Evolutionary conservation across 2,113 vertebrate species (phyloP), one percentile per base, ranked within the genome.

Genomic region (Salvelinus namaycush): DNA sequence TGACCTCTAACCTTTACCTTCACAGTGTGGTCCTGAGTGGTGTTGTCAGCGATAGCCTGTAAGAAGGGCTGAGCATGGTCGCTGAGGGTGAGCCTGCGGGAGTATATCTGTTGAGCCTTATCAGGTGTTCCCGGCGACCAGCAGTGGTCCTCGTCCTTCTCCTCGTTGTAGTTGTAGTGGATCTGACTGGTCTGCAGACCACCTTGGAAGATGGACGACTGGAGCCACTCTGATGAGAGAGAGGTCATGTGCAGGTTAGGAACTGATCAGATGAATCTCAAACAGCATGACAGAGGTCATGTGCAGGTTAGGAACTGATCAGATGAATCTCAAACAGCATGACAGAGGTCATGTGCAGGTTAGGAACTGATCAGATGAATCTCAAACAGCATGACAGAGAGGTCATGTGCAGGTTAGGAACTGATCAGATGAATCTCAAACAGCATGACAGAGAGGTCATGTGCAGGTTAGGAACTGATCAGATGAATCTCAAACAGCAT

Each of bases 71-170:
- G 98, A 1, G 97, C 96, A 16, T 98, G 96, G 92, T 98, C 97
- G 0, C 95, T 97, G 71, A 97, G 83, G 16, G 94, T 95, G 18
- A 96, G 87, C 76, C 95, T 92, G 71, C 94, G 92, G 14, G 94
- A 88, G 82, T 96, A 97, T 0, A 99, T 92, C 51, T 3, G 48
- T 2, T 96, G 96, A 73, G 95, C 91, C 81, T 97, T 99, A 82
- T 95, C 96, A n/a, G 96, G 94, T 12, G 97, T 95, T 2, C 97
- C 97, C 64, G 95, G 94, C 12, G 96, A 97, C 86, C 96, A 99
- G 86, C 97, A 98, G 81, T 99, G 97, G 88, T 99, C 98, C 89
- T 99, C 97, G n/a, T 99, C 98, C 87, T 99, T 99, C 89, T 99
- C 98, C 75, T 99, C 98, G 18, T 99, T 99, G 88, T 99, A 99